Base-by-base conservation (phyloP, 1,140 invertebrate species). In the Drosophila funebris region DNA sequence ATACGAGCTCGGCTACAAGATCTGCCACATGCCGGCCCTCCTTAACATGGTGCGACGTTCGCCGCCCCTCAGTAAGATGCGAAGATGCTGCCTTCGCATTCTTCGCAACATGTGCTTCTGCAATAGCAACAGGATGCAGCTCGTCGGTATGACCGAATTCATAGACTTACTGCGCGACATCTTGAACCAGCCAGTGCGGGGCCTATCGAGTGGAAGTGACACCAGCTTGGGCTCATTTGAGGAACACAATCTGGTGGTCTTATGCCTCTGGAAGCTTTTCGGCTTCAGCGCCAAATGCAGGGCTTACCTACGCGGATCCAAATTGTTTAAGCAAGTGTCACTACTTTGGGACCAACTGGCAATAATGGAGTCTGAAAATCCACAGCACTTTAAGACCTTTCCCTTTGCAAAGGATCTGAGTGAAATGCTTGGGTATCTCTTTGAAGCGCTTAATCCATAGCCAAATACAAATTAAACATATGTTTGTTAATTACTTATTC, bases 1-100 rank as follows among this genome's bases (percentile, higher is more conserved):
- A 3, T 92, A 93, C 71, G 82, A 92, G 1, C 91, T 92, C 41
- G 93, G 88, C 0, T 66, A 68, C 11, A 73, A 79, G 27, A 36
- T 53, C 2, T 80, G 82, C 36, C 84, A 91, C 44, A 53, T 91
- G 36, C 43, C 64, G 1, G 53, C 70, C 0, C 72, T 91, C 0
- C 37, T 91, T 3, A 62, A 54, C 33, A 27, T 60, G 5, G 41
- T 91, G 4, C 54, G 53, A 2, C 58, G 63, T 0, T 31, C 58
- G 1, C 27, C 60, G 1, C 63, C 82, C 1, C 18, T 73, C 1
- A 27, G 39, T n/a, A 27, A 36, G 0, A 36, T 39, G 2, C 71
- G 90, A 0, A 9, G 81, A 9, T 41, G 83, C 0, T 71, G 81
- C 14, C 64, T 91, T 0, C 73, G 73, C 0, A 91, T 91, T 5